Evolutionary conservation across 2,888 invertebrate species (phyloP).

Genomic region (Spodoptera exigua): DNA sequence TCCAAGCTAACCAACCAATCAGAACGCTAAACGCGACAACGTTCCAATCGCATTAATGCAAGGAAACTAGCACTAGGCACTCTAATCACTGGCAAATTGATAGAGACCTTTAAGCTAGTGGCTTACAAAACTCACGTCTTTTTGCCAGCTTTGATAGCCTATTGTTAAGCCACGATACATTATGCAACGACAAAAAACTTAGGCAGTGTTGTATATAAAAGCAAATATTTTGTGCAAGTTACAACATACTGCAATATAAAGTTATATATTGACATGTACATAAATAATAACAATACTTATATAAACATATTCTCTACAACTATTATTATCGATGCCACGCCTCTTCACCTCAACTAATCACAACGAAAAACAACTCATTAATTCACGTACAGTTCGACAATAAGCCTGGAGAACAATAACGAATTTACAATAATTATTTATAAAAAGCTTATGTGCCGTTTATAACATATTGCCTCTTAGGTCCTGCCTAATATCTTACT

Average conservation of each 20-base stretch:
- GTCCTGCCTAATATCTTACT: slow-evolving; percentile 67
- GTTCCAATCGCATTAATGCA: too few species aligned
- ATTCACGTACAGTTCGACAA: slow-evolving; percentile 41
- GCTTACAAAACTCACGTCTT: too few species aligned
- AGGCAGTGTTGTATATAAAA: slow-evolving; percentile 32
- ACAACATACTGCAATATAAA: slow-evolving; percentile 21
- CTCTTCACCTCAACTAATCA: slow-evolving; percentile 29
- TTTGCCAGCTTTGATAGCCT: too few species aligned
- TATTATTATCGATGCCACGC: slow-evolving; percentile 27
- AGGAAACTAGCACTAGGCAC: too few species aligned
- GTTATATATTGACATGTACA: slow-evolving; percentile 9
- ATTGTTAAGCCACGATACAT: too few species aligned
- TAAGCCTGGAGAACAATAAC: slow-evolving; percentile 44
- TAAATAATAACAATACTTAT: slow-evolving; percentile 14
- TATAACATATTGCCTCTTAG: slow-evolving; percentile 52
- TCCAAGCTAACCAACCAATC: too few species aligned
- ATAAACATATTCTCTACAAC: slow-evolving; percentile 20
- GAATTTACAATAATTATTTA: slow-evolving; percentile 50
- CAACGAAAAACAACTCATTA: slow-evolving; percentile 44
- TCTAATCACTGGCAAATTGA: too few species aligned
- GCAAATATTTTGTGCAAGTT: slow-evolving; percentile 46
- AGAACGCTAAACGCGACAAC: too few species aligned
- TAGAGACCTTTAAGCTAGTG: too few species aligned
- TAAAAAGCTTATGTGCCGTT: slow-evolving; percentile 55
- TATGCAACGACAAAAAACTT: neutral